Evolutionary conservation across 2,888 invertebrate genomes (phyloP), one percentile per base, ranked within the genome.

Genomic region (Byasa hedistus): DNA sequence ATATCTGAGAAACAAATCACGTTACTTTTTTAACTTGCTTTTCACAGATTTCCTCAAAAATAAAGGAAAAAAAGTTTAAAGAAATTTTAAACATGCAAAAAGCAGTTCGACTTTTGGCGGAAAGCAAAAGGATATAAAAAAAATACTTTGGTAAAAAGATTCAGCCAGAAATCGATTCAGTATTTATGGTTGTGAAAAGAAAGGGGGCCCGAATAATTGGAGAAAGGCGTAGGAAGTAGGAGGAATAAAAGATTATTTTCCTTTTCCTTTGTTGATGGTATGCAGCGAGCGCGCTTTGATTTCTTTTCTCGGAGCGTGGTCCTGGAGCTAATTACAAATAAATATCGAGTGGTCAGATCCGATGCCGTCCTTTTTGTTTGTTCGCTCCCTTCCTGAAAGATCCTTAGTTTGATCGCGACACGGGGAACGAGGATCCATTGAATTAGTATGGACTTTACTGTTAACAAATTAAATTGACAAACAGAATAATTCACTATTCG

Each of bases 311-410:
- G 69, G 71, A 69, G 70, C 69, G 68, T 65, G 69, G 73, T 68
- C 69, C 70, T 69, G 69, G 72, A 72, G 72, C 76, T 75, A 76
- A 76, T 75, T 75, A 76, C 78, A 74, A 76, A 77, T 77, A 77
- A 80, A 76, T 72, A 73, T 76, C 74, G 72, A 66, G 57, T 66
- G 76, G 72, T 70, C 71, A 75, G 85, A 85, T 84, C 73, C 71
- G 72, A 85, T 85, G 82, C 69, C 70, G 69, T 69, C 69, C 72
- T 73, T 75, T 75, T 76, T 76, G 76, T 78, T 75, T 61, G 56
- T 56, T 69, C 69, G 64, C 75, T 76, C 74, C 78, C 79, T 81
- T 80, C 81, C 81, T 78, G 79, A 79, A 78, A 74, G 83, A 85
- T 84, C 80, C 69, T 64, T 61, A 65, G 68, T 64, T 68, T 58